These are phyloP conservation scores for Seriola aureovittata DNA, from an alignment of 2,113 vertebrate genomes.

Conservation along the genomic window DNA sequence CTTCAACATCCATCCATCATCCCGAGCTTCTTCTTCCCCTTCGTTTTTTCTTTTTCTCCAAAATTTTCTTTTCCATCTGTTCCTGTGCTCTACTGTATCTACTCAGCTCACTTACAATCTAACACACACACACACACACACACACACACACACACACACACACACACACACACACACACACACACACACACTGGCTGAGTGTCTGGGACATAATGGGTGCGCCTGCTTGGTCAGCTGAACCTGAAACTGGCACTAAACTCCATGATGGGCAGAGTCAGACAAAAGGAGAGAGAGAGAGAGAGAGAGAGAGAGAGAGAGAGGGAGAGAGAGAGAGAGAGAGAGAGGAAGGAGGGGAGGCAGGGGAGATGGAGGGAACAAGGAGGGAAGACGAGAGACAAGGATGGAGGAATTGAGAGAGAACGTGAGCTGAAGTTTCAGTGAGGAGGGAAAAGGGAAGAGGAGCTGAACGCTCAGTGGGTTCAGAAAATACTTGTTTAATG, in stretches of 20 bases:
- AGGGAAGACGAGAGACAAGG: background rate
- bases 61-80: too few relatives aligned
- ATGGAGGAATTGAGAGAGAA: background rate
- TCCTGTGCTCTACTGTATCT: background rate
- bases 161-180: constrained; percentile 36
- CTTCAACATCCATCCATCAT: too few relatives aligned
- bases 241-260: constrained; percentile 74
- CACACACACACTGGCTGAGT: constrained; percentile 35
- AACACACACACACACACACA: constrained; percentile 17
- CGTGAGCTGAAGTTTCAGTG: background rate
- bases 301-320: background rate
- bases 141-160: too few relatives aligned
- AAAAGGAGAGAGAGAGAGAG: background rate
- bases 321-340: background rate
- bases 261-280: constrained; percentile 53
- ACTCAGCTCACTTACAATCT: background rate
- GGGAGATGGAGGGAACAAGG: background rate
- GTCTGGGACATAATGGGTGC: constrained; percentile 57
- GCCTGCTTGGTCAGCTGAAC: constrained; percentile 80
- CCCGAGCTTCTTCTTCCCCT: too few relatives aligned
- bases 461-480: too few relatives aligned
- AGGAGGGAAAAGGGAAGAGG: too few relatives aligned
- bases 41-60: too few relatives aligned
- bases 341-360: background rate
- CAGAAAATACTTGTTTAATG: too few relatives aligned